Evolutionary conservation across 2,888 invertebrate genomes (phyloP).

Genomic region (Cheilosia scutellata): DNA sequence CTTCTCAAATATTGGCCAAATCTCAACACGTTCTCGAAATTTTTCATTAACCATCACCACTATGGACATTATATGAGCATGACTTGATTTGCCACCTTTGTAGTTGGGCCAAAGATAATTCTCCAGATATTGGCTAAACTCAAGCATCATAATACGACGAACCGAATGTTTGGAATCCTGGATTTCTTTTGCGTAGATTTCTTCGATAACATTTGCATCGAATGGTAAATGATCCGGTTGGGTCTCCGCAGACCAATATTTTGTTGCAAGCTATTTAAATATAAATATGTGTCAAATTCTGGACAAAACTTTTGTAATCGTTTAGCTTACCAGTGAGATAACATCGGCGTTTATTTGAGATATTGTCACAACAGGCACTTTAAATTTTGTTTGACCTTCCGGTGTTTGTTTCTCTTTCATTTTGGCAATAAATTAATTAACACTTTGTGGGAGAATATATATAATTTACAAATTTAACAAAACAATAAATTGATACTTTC

Average conservation of each 20-base stretch:
- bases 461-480: conserved; percentile 4
- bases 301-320: conserved; percentile 45
- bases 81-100: conserved; percentile 88
- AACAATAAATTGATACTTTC: background rate
- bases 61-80: conserved; percentile 97
- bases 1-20: conserved; percentile 96
- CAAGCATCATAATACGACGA: conserved; percentile 96
- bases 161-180: conserved; percentile 92
- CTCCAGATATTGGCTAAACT: conserved; percentile 98
- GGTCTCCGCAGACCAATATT: conserved; percentile 97
- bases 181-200: conserved; percentile 95
- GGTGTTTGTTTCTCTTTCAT: conserved; percentile 67
- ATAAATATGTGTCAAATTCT: background rate
- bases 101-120: conserved; percentile 99
- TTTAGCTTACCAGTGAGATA: conserved; percentile 91
- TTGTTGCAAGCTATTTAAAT: conserved; percentile 90
- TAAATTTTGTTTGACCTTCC: conserved; percentile 76
- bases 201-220: conserved; percentile 92
- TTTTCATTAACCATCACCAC: conserved; percentile 99
- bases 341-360: conserved; percentile 96
- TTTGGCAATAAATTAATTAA: conserved; percentile 3
- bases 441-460: background rate
- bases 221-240: conserved; percentile 89
- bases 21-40: conserved; percentile 97
- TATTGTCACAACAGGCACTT: conserved; percentile 86